phyloP scores from a whole-genome alignment of 2,888 invertebrate genomes.

The Celastrina argiolus region DNA sequence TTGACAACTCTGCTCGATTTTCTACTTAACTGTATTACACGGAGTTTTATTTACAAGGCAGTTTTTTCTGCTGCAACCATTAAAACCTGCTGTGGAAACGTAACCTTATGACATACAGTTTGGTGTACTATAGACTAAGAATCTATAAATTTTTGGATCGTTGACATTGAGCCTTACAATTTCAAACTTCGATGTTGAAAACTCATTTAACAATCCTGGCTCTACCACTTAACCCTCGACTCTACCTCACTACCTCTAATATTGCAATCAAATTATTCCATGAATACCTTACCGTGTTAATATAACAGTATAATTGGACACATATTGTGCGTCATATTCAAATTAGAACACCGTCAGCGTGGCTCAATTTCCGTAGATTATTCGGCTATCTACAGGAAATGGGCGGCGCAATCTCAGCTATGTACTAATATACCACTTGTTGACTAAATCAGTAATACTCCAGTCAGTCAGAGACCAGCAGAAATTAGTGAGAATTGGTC shows the following conservation, averaged over 20 bases:
- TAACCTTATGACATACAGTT: no score
- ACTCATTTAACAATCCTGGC: background rate
- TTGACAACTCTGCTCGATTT: no score
- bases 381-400: constrained; percentile 34
- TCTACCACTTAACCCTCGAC: background rate
- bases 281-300: constrained; percentile 9
- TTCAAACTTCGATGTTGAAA: no score
- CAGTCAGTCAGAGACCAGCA: background rate
- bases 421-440: constrained; percentile 16
- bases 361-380: constrained; percentile 43
- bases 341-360: constrained; percentile 36
- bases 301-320: constrained; percentile 16
- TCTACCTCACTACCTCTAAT: background rate
- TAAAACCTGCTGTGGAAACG: no score
- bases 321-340: constrained; percentile 33
- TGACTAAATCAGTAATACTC: background rate
- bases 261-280: constrained; percentile 8
- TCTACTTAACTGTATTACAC: no score
- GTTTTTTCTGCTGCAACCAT: no score
- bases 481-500: background rate
- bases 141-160: no score
- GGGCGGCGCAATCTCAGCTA: constrained; percentile 25
- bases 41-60: no score
- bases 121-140: no score
- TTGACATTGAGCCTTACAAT: no score